Evolutionary conservation across 2,113 vertebrate species (phyloP).

Genomic region (Opisthocomus hoazin): DNA sequence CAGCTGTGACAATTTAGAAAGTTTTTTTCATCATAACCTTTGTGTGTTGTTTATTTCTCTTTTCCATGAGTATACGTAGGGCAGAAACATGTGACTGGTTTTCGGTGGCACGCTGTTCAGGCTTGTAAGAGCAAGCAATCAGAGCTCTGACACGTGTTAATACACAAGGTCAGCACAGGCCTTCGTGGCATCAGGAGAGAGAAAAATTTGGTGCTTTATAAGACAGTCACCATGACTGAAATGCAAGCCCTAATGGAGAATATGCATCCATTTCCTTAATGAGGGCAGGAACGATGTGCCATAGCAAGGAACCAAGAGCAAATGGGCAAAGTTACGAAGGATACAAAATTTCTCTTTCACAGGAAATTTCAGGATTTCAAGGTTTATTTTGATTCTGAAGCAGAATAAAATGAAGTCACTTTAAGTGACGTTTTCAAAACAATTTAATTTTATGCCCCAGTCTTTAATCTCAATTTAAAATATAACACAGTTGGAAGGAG

Average conservation of each 20-base stretch:
- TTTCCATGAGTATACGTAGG: background rate
- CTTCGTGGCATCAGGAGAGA: background rate
- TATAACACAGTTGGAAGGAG: constrained; percentile 3
- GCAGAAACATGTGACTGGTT: background rate
- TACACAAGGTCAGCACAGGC: background rate
- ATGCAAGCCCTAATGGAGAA: background rate
- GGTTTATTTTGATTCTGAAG: background rate
- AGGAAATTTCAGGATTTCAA: background rate
- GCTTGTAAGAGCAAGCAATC: background rate
- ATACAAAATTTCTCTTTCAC: background rate
- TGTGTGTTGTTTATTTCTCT: background rate
- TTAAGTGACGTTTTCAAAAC: constrained; percentile 19
- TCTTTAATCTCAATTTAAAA: constrained; percentile 43
- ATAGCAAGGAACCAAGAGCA: background rate
- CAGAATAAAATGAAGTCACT: background rate
- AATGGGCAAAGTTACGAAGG: background rate
- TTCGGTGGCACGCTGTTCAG: background rate
- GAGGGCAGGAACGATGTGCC: background rate
- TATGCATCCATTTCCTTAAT: background rate
- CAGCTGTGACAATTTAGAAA: background rate
- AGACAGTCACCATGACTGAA: background rate
- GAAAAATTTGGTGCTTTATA: background rate
- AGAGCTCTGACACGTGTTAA: background rate
- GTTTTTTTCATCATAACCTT: background rate
- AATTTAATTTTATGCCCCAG: background rate